phyloP scores from a whole-genome alignment of 2,888 invertebrate species.

The Leucophora obtusa region DNA sequence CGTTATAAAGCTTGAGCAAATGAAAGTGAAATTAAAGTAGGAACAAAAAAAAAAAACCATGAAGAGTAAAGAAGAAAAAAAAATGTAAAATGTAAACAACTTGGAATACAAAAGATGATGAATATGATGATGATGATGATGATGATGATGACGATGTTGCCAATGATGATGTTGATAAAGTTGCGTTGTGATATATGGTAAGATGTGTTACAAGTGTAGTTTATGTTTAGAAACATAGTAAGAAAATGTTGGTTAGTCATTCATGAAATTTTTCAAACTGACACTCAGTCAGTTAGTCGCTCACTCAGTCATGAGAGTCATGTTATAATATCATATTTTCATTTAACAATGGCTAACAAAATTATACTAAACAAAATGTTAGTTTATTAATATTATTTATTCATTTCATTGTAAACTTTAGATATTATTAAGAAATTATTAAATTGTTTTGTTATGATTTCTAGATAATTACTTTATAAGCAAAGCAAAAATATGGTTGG shows the following conservation, averaged over 20 bases:
- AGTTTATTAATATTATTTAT: too few species aligned
- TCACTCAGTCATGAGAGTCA: constrained; percentile 29
- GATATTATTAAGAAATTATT: too few species aligned
- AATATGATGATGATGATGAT: constrained; percentile 31
- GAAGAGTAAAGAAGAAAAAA: constrained; percentile 25
- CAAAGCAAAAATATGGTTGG: too few species aligned
- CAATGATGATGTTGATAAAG: constrained; percentile 23
- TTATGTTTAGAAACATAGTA: neutral
- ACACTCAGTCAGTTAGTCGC: constrained; percentile 40
- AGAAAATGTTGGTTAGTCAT: constrained; percentile 30
- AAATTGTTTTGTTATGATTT: too few species aligned
- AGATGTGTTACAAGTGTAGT: neutral
- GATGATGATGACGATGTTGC: neutral
- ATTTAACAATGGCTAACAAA: neutral
- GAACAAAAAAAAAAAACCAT: neutral
- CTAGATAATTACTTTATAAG: too few species aligned
- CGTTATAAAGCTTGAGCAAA: constrained; percentile 45
- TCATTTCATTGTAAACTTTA: too few species aligned
- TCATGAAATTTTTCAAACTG: neutral
- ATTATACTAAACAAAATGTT: too few species aligned
- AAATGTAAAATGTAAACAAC: constrained; percentile 42
- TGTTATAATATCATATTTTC: neutral
- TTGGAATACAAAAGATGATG: constrained; percentile 46
- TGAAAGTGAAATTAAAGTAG: constrained; percentile 60
- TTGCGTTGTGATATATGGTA: constrained; percentile 31